Conservation (phyloP, 2,797 vertebrate species). For the Eulemur rubriventer region DNA sequence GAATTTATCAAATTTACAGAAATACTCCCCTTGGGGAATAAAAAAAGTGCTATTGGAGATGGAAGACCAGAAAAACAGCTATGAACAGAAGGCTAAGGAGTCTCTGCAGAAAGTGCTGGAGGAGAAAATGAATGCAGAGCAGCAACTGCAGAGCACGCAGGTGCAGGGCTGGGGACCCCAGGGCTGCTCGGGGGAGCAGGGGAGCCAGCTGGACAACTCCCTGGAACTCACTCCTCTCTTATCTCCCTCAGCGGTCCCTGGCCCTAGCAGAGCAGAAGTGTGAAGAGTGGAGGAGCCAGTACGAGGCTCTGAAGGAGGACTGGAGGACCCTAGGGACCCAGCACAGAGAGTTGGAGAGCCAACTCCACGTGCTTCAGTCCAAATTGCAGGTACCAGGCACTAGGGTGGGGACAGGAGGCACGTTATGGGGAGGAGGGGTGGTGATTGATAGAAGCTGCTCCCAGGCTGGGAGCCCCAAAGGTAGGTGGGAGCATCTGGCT, state of each 20-base stretch:
- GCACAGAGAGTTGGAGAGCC: constrained; percentile 85
- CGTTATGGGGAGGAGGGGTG: not conserved
- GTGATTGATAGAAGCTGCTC: not conserved
- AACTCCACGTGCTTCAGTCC: constrained; percentile 87
- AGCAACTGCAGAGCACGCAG: constrained; percentile 89
- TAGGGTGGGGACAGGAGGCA: not conserved
- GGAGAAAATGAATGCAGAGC: constrained; percentile 90
- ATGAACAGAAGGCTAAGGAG: constrained; percentile 91
- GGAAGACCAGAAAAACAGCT: constrained; percentile 93
- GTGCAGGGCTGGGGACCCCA: constrained; percentile 78
- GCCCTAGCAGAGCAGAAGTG: constrained; percentile 86
- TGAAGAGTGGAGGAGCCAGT: constrained; percentile 88
- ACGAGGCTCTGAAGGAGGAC: constrained; percentile 86
- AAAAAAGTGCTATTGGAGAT: constrained; percentile 92
- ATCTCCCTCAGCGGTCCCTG: constrained; percentile 87
- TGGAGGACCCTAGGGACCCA: constrained; percentile 82
- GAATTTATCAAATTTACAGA: constrained; percentile 79
- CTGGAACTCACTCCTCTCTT: not conserved
- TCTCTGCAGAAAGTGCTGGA: constrained; percentile 92
- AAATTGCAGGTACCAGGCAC: constrained; percentile 90
- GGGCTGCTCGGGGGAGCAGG: not conserved
- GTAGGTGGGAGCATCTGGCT: not conserved
- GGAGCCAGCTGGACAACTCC: not conserved
- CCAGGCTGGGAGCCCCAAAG: not conserved
- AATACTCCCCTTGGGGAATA: constrained; percentile 89